phyloP scores from a whole-genome alignment of 2,113 vertebrate genomes.

The Campylomormyrus numenius region DNA sequence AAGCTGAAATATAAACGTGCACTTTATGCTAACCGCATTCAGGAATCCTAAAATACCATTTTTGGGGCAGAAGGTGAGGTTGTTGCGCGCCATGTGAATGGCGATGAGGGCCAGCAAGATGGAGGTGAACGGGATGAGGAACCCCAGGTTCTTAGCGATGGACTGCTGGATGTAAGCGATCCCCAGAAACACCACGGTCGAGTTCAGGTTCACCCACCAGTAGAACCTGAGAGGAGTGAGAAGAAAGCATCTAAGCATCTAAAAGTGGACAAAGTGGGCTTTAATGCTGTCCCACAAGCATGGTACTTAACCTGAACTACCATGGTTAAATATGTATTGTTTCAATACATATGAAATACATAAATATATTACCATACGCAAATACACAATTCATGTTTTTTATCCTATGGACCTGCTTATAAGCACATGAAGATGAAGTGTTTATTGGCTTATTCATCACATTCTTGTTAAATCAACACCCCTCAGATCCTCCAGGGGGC shows the following conservation, averaged over 20 bases:
- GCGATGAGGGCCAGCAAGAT: constrained; percentile 70
- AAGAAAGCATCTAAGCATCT: neutral
- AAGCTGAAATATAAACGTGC: neutral
- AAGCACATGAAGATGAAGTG: neutral
- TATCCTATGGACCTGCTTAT: neutral
- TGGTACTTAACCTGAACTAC: neutral
- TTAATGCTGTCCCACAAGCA: neutral
- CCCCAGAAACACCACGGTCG: constrained; percentile 75
- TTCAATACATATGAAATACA: neutral
- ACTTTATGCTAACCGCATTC: neutral
- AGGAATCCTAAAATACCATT: constrained; percentile 58
- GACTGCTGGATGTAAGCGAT: constrained; percentile 85
- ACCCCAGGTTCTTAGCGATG: constrained; percentile 70
- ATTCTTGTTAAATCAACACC: neutral
- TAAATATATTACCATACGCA: neutral
- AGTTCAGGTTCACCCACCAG: constrained; percentile 81
- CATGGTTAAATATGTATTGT: neutral
- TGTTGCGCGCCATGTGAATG: constrained; percentile 73
- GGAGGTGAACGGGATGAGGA: constrained; percentile 81
- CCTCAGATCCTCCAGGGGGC: neutral
- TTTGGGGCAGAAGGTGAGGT: constrained; percentile 76
- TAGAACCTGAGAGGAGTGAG: constrained; percentile 69
- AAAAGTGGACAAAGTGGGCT: neutral
- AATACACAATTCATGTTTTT: neutral
- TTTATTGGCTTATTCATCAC: neutral